phyloP scores from a whole-genome alignment of 1,140 invertebrate species.

The Bombus turneri region DNA sequence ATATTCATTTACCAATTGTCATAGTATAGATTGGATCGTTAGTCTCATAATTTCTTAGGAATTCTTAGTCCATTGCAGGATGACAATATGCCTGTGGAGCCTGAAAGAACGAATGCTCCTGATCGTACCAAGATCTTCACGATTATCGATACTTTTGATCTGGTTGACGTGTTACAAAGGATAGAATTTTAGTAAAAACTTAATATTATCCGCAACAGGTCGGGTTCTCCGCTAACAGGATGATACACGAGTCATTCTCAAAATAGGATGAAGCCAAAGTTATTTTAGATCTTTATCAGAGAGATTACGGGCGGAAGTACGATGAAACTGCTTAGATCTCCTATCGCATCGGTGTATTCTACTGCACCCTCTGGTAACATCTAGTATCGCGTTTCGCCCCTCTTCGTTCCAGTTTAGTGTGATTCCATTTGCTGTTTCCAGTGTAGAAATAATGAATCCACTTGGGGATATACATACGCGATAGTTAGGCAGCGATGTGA shows the following conservation, averaged over 20 bases:
- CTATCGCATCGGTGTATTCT: not conserved
- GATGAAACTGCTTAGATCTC: not conserved
- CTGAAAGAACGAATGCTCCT: too few relatives aligned
- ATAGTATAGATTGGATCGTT: not conserved
- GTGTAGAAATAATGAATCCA: not conserved
- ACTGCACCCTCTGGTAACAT: not conserved
- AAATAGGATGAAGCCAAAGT: not conserved
- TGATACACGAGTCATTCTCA: not conserved
- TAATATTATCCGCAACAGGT: not conserved
- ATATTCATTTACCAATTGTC: not conserved
- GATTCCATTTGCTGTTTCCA: not conserved
- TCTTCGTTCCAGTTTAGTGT: not conserved
- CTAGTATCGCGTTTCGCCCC: not conserved
- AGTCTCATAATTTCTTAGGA: not conserved
- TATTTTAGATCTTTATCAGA: not conserved
- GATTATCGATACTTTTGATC: too few relatives aligned
- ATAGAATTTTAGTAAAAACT: too few relatives aligned
- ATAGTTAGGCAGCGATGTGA: not conserved
- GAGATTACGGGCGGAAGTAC: too few relatives aligned
- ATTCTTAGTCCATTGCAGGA: too few relatives aligned
- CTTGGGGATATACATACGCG: not conserved
- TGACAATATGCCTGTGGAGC: too few relatives aligned
- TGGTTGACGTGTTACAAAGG: too few relatives aligned
- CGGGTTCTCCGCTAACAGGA: not conserved
- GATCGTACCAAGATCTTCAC: too few relatives aligned